Evolutionary conservation across 2,797 vertebrate species (phyloP), one percentile per base, ranked within the genome.

Genomic region (Acanthopagrus latus): DNA sequence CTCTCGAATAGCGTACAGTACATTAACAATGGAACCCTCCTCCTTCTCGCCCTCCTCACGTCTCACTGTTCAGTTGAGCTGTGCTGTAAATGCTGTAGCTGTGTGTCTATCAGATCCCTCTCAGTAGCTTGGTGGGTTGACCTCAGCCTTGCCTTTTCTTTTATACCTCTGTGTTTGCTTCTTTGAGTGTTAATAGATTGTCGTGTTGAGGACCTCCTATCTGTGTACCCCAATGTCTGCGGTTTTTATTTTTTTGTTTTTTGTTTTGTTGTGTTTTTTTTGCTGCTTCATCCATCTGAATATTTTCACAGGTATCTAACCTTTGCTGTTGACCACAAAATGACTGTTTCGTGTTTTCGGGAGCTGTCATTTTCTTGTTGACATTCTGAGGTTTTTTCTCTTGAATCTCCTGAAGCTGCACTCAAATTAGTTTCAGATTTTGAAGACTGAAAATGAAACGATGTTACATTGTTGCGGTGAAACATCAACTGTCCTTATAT

Each of bases 161-260:
- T 79, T 78, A 74, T 87, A 86, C 72, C 64, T 85, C 69, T 84
- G 43, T 86, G 84, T 88, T 88, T 89, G 80, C 70, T 87, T 85
- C 56, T 88, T 76, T 84, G 80, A 86, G 82, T 78, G 86, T 91
- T 86, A 71, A 71, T 71, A 83, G 74, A 85, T 80, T 90, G 84
- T 86, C 3, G 71, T 85, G 84, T 87, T 78, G 79, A 88, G 63
- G 69, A 68, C 59, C 71, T 82, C 64, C 33, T 68, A 29, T 81
- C 57, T 72, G 56, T 88, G 64, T 84, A 71, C 80, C 25, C 67
- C 56, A 57, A 64, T 78, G 71, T 72, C 33, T 74, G 73, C 56
- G 56, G 69, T 46, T 67, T 23, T 41, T n/a, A 47, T 18, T 11
- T 6, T 18, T 11, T 14, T 25, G 9, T 9, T 59, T n/a, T 33